These are phyloP conservation scores for Phortica magna DNA, from an alignment of 2,888 invertebrate species.

Conservation along the genomic window DNA sequence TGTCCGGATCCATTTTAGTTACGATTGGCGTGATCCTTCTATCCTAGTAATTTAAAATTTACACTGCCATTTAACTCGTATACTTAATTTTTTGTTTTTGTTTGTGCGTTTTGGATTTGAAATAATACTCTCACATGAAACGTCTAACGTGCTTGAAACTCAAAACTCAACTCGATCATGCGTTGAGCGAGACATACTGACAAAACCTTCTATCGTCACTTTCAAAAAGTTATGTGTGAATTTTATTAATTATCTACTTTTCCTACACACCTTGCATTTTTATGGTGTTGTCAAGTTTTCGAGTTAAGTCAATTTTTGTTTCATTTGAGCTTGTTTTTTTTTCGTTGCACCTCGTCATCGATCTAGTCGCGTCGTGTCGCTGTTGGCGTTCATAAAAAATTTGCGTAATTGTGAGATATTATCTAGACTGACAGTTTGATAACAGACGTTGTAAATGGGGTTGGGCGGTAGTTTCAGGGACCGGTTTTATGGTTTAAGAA, in stretches of 20 bases:
- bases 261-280: slow-evolving; percentile 69
- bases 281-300: slow-evolving; percentile 48
- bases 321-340: slow-evolving; percentile 54
- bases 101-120: background rate
- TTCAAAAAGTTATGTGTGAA: slow-evolving; percentile 67
- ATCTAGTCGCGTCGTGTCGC: background rate
- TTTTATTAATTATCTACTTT: slow-evolving; percentile 65
- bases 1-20: slow-evolving; percentile 69
- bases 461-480: slow-evolving; percentile 1
- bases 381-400: slow-evolving; percentile 46
- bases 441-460: slow-evolving; percentile 3
- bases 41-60: slow-evolving; percentile 35
- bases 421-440: slow-evolving; percentile 2
- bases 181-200: slow-evolving; percentile 47
- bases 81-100: background rate
- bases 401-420: slow-evolving; percentile 36
- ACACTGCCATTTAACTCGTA: background rate
- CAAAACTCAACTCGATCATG: slow-evolving; percentile 67
- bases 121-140: slow-evolving; percentile 27
- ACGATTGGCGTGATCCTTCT: background rate
- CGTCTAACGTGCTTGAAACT: slow-evolving; percentile 65
- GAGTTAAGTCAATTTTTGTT: slow-evolving; percentile 57
- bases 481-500: slow-evolving; percentile 16
- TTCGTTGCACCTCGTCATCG: slow-evolving; percentile 53
- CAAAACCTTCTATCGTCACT: slow-evolving; percentile 64